These are phyloP conservation scores for Dinoponera quadriceps DNA, from an alignment of 1,140 invertebrate species.

Conservation along the genomic window DNA sequence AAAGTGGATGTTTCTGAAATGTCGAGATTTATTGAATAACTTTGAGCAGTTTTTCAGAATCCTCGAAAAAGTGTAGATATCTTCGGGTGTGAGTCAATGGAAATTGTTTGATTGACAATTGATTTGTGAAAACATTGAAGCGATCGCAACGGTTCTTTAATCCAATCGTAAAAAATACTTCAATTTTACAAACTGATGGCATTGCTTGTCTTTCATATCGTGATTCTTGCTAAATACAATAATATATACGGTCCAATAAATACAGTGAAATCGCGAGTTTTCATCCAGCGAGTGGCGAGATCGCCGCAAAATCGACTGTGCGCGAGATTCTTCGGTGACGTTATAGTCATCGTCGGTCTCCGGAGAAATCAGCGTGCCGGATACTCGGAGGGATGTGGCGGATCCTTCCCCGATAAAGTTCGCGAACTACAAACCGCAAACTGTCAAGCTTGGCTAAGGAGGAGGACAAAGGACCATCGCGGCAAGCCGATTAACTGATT, in stretches of 20 bases:
- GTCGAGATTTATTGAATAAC: not conserved
- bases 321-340: slow-evolving; percentile 4
- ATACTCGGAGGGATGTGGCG: slow-evolving; percentile 6
- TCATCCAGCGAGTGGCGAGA: not conserved
- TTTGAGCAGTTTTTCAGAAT: not conserved
- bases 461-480: slow-evolving; percentile 53
- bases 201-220: too few species aligned
- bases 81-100: too few species aligned
- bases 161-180: too few species aligned
- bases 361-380: slow-evolving; percentile 32
- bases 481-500: slow-evolving; percentile 62
- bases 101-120: too few species aligned
- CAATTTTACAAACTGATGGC: too few species aligned
- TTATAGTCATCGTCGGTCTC: slow-evolving; percentile 13
- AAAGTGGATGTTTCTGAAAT: not conserved
- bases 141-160: too few species aligned
- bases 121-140: too few species aligned
- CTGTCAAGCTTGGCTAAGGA: slow-evolving; percentile 49
- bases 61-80: not conserved
- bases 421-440: slow-evolving; percentile 49
- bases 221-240: too few species aligned
- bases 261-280: not conserved
- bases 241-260: too few species aligned
- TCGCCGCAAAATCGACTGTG: not conserved
- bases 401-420: slow-evolving; percentile 46